Evolutionary conservation across 1,140 invertebrate genomes (phyloP), one percentile per base, ranked within the genome.

Genomic region (Zaprionus camerounensis): DNA sequence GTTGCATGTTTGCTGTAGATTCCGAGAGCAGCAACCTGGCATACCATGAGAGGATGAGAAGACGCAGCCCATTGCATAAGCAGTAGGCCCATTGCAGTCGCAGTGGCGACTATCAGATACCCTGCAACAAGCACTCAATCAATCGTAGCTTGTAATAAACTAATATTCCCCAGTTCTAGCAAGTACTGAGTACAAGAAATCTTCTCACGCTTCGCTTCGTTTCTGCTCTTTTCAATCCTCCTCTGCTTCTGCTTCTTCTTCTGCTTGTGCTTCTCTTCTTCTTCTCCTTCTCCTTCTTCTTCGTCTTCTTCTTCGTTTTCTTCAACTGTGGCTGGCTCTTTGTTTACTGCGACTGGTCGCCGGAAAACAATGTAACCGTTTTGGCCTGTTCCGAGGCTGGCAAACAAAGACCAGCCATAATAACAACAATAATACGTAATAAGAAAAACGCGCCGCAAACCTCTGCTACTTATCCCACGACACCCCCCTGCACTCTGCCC

Each of bases 301-400:
- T n/a, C n/a, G n/a, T n/a, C n/a, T n/a, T 31, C 17, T 17, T n/a
- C n/a, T 17, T 53, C 55, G 15, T 49, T 13, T 56, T 55, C 51
- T 62, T 66, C n/a, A 12, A 61, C 31, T 51, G 31, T 20, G 31
- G 11, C 62, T 41, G 62, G 26, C 58, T 20, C 41, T 53, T 58
- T 65, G 68, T 61, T 41, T 59, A 34, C n/a, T 44, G 20, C 56
- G 20, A 55, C 57, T 58, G 70, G 64, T 44, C 28, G 71, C 26
- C 22, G n/a, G 64, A 63, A 68, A 53, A 76, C 74, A 77, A 77
- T 67, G 75, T 64, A 73, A 77, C 71, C 73, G 74, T 76, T 76
- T 76, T 71, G 58, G 57, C 53, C 41, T 58, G 55, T 44, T 56
- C 24, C 51, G 49, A 53, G 73, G 26, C 68, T 55, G 61, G 53